Evolutionary conservation across 2,797 vertebrate species (phyloP).

Genomic region (Aldrovandia affinis): DNA sequence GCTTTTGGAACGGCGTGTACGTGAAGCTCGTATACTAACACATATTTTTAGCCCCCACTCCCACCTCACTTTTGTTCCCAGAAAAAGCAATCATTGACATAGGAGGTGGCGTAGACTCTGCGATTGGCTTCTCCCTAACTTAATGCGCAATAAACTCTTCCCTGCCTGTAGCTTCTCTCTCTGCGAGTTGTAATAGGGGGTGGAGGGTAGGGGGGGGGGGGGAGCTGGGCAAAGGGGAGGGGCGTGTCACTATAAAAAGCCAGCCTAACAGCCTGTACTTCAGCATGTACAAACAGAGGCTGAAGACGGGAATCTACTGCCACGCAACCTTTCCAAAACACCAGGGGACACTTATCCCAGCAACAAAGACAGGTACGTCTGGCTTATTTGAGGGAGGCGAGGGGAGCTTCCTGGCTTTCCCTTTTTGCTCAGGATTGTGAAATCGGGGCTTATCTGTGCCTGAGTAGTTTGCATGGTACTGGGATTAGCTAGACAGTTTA

Average conservation of each 20-base stretch:
- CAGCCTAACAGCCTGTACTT: slow-evolving; percentile 63
- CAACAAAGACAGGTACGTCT: slow-evolving; percentile 45
- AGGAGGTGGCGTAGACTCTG: slow-evolving; percentile 31
- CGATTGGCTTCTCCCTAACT: slow-evolving; percentile 36
- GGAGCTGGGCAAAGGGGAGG: slow-evolving; percentile 47
- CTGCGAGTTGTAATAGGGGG: slow-evolving; percentile 58
- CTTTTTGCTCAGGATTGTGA: neutral
- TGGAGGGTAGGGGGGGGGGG: slow-evolving; percentile 44
- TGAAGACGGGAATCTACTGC: slow-evolving; percentile 49
- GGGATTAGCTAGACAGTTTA: neutral
- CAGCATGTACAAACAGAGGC: slow-evolving; percentile 63
- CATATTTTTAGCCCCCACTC: slow-evolving; percentile 24
- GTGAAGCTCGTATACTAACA: neutral
- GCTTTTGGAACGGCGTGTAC: neutral
- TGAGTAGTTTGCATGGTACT: neutral
- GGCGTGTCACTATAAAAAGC: slow-evolving; percentile 75
- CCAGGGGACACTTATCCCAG: slow-evolving; percentile 44
- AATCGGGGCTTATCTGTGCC: neutral
- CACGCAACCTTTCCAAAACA: slow-evolving; percentile 36
- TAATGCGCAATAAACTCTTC: slow-evolving; percentile 31
- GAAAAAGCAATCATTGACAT: slow-evolving; percentile 38
- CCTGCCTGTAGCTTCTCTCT: neutral
- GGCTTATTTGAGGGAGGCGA: neutral
- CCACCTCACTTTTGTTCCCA: slow-evolving; percentile 2
- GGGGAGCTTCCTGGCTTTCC: neutral